phyloP scores from a whole-genome alignment of 2,113 vertebrate species.

The Solenodon paradoxus region DNA sequence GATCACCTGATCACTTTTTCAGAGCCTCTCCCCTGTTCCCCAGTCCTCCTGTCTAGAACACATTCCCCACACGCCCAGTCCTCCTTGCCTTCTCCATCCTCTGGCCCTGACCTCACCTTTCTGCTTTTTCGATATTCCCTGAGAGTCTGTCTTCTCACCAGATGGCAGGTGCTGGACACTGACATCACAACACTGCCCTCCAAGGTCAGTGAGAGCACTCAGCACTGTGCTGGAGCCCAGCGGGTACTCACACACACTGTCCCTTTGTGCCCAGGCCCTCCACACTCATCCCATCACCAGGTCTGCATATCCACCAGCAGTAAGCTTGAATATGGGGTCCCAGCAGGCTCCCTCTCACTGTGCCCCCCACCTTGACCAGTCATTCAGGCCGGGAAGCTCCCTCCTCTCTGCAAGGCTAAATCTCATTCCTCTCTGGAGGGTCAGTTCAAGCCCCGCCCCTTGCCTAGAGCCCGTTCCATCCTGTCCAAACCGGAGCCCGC shows the following conservation, averaged over 20 bases:
- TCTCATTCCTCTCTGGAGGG: not conserved
- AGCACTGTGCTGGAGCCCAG: accelerated
- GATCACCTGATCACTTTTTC: no score
- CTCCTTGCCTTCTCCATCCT: not conserved
- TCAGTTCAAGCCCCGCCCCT: not conserved
- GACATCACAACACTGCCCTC: not conserved
- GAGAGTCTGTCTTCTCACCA: not conserved
- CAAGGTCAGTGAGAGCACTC: not conserved
- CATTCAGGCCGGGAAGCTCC: not conserved
- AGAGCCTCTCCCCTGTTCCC: not conserved
- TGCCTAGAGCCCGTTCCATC: no score
- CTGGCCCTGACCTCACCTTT: not conserved
- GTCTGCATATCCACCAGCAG: not conserved
- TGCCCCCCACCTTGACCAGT: not conserved
- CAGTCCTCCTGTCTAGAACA: not conserved
- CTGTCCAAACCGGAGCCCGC: not conserved
- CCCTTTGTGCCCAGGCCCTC: not conserved
- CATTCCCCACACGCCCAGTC: not conserved
- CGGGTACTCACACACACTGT: not conserved
- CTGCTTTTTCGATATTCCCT: not conserved
- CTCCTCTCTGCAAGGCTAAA: not conserved
- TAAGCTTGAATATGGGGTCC: accelerated
- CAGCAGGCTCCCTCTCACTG: not conserved
- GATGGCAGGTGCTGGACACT: not conserved
- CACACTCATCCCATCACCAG: not conserved